Conservation (phyloP, 2,888 invertebrate genomes). For the Eupithecia tripunctaria region DNA sequence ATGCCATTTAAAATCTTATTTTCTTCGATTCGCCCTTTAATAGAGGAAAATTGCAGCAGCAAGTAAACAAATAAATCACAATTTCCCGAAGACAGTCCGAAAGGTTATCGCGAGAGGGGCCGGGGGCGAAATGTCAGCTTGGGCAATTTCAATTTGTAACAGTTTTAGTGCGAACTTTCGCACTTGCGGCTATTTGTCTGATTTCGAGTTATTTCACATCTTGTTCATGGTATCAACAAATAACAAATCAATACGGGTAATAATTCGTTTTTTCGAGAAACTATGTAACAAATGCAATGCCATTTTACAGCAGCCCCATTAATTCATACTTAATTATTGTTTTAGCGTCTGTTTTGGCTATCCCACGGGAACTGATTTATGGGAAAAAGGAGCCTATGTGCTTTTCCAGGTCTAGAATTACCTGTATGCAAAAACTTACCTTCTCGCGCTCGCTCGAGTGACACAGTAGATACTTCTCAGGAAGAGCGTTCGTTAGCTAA, state of each 20-base stretch:
- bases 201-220: not conserved
- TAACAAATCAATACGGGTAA: not conserved
- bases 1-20: not conserved
- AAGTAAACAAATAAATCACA: conserved; percentile 39
- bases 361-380: no score
- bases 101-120: conserved; percentile 35
- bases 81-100: conserved; percentile 30
- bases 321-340: no score
- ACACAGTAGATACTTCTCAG: no score
- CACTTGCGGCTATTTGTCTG: conserved; percentile 20
- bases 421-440: no score
- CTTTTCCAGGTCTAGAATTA: no score
- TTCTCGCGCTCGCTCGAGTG: no score
- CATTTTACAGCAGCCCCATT: no score
- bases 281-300: no score
- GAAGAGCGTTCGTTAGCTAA: no score
- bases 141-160: conserved; percentile 44
- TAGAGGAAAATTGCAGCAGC: conserved; percentile 16
- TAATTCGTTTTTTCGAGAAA: not conserved
- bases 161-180: conserved; percentile 38
- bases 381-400: no score
- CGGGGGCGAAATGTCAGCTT: conserved; percentile 41
- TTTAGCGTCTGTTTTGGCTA: no score
- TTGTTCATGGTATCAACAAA: not conserved
- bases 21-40: not conserved